phyloP scores from a whole-genome alignment of 2,888 invertebrate species.

The Luperina nickerlii region DNA sequence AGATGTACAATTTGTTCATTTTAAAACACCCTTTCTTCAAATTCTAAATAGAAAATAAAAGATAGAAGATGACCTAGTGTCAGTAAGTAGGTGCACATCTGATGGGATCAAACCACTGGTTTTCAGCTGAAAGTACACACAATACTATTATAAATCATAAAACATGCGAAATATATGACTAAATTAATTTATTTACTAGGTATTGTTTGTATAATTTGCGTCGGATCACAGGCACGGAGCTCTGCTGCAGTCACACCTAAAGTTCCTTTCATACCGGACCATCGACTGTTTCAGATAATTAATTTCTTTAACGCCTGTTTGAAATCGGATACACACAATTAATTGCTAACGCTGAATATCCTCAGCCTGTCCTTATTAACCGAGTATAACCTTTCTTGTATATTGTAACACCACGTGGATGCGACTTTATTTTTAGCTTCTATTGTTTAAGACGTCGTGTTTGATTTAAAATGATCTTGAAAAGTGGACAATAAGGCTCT shows the following conservation, averaged over 20 bases:
- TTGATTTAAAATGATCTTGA: slow-evolving; percentile 45
- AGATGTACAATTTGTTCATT: slow-evolving; percentile 26
- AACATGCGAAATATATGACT: slow-evolving; percentile 18
- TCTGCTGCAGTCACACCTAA: slow-evolving; percentile 55
- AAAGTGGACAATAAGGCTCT: slow-evolving; percentile 20
- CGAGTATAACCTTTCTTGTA: slow-evolving; percentile 41
- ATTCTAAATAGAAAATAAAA: slow-evolving; percentile 13
- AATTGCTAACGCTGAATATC: slow-evolving; percentile 43
- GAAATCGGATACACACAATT: slow-evolving; percentile 48
- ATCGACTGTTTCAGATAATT: slow-evolving; percentile 40
- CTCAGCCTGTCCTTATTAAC: slow-evolving; percentile 33
- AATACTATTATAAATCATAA: slow-evolving; percentile 41
- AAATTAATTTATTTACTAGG: slow-evolving; percentile 57
- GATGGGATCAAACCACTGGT: slow-evolving; percentile 21
- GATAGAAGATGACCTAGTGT: slow-evolving; percentile 9
- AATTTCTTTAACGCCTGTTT: slow-evolving; percentile 42
- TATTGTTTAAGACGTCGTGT: slow-evolving; percentile 43
- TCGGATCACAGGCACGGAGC: slow-evolving; percentile 46
- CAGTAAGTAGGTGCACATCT: slow-evolving; percentile 3
- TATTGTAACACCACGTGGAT: slow-evolving; percentile 53
- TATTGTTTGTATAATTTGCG: slow-evolving; percentile 58
- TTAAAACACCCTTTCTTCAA: slow-evolving; percentile 13
- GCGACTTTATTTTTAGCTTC: slow-evolving; percentile 44
- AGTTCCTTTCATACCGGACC: slow-evolving; percentile 46
- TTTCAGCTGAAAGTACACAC: slow-evolving; percentile 18